Evolutionary conservation across 1,140 invertebrate genomes (phyloP), one percentile per base, ranked within the genome.

Genomic region (Brachionus koreanus): DNA sequence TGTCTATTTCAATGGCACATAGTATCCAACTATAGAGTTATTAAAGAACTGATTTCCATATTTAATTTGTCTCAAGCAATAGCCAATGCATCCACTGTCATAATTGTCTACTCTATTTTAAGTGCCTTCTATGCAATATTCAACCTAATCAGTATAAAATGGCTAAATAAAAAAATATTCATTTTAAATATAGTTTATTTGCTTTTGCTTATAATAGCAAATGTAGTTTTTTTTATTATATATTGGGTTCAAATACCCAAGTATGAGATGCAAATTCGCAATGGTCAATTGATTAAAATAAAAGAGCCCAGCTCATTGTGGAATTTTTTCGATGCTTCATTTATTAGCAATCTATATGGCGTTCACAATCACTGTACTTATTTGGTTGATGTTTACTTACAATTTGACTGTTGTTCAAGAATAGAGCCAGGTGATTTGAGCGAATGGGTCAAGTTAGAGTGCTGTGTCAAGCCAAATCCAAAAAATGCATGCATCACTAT

Each of bases 281-380:
- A 23, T 57, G 49, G 49, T 23, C 49, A 57, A 57, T 19, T 57
- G 16, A 57, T 57, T 25, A 9, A 25, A 57, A 57, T 57, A 57
- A 57, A 57, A 23, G 4, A 25, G 16, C 49, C 49, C 1, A 57
- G 49, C 9, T 57, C 49, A 19, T 57, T 57, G 49, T 57, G 49
- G 49, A 57, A 57, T 57, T 57, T 57, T 57, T 57, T 57, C 16
- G 49, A 57, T 57, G 49, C 49, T n/a, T 57, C 49, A 57, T 57
- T 57, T 57, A 16, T 57, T 1, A 57, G 49, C 19, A 57, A 57
- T 19, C 16, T 57, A 7, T 19, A 57, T 3, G 49, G 49, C 19
- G 49, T 57, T 16, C 49, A 57, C 19, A 57, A 57, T 19, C 49
- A 57, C 19, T 57, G 49, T 57, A 25, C 49, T 16, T 57, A 57